Percentiles rank a stretch among this genome's conserved stretches.
These are phyloP conservation scores for Oeneis ivallda DNA, from an alignment of 2,888 invertebrate species.

Conservation along the genomic window DNA sequence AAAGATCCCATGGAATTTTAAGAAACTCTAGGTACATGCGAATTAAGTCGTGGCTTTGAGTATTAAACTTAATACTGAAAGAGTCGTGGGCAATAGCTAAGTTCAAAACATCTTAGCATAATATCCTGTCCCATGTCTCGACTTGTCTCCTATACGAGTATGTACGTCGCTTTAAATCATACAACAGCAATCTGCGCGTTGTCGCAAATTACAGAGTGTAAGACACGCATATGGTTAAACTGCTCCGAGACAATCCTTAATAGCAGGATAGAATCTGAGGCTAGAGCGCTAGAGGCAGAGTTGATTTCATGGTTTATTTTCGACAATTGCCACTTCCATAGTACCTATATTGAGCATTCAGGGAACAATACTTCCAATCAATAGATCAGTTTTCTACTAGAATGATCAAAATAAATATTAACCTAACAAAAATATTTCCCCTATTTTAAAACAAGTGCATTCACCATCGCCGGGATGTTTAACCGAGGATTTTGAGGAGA, in stretches of 20 bases:
- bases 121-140: constrained; percentile 2
- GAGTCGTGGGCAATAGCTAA: too few species aligned
- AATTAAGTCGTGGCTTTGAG: too few species aligned
- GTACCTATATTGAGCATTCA: constrained; percentile 12
- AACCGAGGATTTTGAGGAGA: too few species aligned
- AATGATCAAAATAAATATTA: background rate
- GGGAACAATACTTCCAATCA: constrained; percentile 3
- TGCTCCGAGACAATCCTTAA: constrained; percentile 70
- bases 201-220: constrained; percentile 71
- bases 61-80: too few species aligned
- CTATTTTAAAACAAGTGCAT: too few species aligned
- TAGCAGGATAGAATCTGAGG: constrained; percentile 63
- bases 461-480: too few species aligned
- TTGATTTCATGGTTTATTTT: constrained; percentile 33
- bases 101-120: background rate
- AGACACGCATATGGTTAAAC: constrained; percentile 63
- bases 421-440: background rate
- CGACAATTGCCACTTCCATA: constrained; percentile 16
- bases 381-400: background rate
- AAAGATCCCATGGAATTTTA: too few species aligned
- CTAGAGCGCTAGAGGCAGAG: constrained; percentile 54
- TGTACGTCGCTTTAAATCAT: constrained; percentile 53
- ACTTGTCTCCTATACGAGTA: constrained; percentile 11
- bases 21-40: too few species aligned
- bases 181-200: constrained; percentile 55